Conservation (phyloP, 2,113 vertebrate species). For the Sakesphorus luctuosus region DNA sequence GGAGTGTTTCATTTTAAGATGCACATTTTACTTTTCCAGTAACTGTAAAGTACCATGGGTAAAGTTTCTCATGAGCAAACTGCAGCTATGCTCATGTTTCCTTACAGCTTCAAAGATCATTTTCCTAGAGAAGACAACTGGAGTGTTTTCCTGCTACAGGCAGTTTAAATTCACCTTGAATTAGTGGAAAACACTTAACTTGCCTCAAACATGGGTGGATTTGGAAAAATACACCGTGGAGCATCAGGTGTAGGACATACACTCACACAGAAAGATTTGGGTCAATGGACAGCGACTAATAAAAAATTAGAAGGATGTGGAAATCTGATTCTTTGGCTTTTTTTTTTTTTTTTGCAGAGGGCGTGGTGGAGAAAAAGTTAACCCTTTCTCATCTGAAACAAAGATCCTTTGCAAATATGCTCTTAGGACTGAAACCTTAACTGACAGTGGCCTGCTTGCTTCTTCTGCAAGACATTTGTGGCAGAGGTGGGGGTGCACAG, state of each 20-base stretch:
- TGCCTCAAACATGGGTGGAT: background rate
- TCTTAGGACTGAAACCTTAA: background rate
- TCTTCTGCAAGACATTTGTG: background rate
- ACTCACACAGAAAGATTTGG: background rate
- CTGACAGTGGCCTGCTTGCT: background rate
- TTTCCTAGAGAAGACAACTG: background rate
- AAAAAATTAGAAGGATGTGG: background rate
- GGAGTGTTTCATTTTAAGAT: background rate
- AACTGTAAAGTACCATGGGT: background rate
- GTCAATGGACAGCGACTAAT: background rate
- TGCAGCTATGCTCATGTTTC: background rate
- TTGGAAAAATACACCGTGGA: background rate
- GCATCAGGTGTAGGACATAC: background rate
- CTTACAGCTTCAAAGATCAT: background rate
- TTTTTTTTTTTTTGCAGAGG: background rate
- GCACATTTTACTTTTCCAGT: background rate
- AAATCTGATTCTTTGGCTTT: background rate
- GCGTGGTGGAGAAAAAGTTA: background rate
- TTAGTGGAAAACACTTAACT: background rate
- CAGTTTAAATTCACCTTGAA: background rate
- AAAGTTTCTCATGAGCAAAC: background rate
- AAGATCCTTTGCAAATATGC: background rate
- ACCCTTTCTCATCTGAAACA: background rate
- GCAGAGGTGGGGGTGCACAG: background rate
- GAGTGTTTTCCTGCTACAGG: background rate